phyloP scores from a whole-genome alignment of 2,888 invertebrate genomes.

The Diaphora mendica region DNA sequence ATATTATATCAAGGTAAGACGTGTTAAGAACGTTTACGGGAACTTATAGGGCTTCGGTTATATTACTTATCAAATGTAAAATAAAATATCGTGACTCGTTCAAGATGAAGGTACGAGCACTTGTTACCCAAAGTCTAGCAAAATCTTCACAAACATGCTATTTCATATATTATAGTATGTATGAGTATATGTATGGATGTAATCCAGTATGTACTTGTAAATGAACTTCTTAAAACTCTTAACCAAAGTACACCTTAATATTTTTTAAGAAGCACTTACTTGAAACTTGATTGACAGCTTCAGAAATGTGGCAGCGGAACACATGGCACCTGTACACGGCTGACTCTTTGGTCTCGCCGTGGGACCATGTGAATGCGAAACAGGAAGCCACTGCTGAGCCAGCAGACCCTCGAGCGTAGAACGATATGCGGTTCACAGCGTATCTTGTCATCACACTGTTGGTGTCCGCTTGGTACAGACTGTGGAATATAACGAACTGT shows the following conservation, averaged over 20 bases:
- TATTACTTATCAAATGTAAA: background rate
- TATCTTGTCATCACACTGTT: slow-evolving; percentile 95
- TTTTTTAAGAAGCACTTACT: slow-evolving; percentile 82
- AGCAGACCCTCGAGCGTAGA: slow-evolving; percentile 96
- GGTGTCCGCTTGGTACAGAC: slow-evolving; percentile 93
- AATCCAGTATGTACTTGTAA: too few species aligned
- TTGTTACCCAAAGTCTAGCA: too few species aligned
- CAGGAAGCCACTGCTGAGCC: slow-evolving; percentile 95
- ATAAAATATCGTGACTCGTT: too few species aligned
- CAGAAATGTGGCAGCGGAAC: slow-evolving; percentile 97
- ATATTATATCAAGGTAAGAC: background rate
- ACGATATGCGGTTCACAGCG: slow-evolving; percentile 96
- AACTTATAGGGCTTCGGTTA: slow-evolving; percentile 12
- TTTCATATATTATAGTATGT: too few species aligned
- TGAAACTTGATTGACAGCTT: slow-evolving; percentile 94
- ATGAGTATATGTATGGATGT: too few species aligned
- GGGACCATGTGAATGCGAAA: slow-evolving; percentile 99
- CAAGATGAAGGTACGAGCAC: too few species aligned
- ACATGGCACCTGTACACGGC: slow-evolving; percentile 99
- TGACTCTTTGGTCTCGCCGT: slow-evolving; percentile 95
- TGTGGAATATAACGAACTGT: slow-evolving; percentile 60
- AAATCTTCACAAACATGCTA: too few species aligned
- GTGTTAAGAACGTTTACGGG: slow-evolving; percentile 5
- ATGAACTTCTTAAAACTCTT: too few species aligned
- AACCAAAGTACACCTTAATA: too few species aligned